Base-by-base conservation (phyloP, 2,888 invertebrate species). In the Cactoblastis cactorum region DNA sequence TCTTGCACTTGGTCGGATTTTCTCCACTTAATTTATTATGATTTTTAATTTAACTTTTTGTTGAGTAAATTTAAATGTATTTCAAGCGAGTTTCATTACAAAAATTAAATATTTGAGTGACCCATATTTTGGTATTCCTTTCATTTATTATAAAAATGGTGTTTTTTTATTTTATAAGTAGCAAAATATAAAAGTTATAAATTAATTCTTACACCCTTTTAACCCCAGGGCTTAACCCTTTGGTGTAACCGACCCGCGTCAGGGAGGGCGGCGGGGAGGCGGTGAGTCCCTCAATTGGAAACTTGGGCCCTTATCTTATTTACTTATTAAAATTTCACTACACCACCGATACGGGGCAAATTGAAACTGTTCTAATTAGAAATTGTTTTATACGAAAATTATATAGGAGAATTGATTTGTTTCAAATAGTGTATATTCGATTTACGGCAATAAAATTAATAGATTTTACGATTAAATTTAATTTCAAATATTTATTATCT, bases 131-230 rank as follows among this genome's bases (percentile, higher is more conserved):
- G n/a, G n/a, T n/a, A n/a, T n/a, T n/a, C n/a, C n/a, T n/a, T n/a
- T n/a, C n/a, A n/a, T n/a, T n/a, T n/a, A n/a, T n/a, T n/a, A n/a
- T n/a, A n/a, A n/a, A n/a, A n/a, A n/a, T n/a, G n/a, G n/a, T n/a
- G n/a, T n/a, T n/a, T n/a, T n/a, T n/a, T n/a, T n/a, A n/a, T n/a
- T n/a, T n/a, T n/a, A n/a, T n/a, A n/a, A n/a, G n/a, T 8, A 28
- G 22, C n/a, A 15, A 9, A 33, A 33, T 33, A 55, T 50, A 58
- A 54, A 62, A 64, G 61, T 61, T 62, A 57, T 63, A 65, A 67
- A 69, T 73, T 63, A 68, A 66, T 65, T 64, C 57, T 52, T 60
- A 58, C 55, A 62, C 65, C 63, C 62, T 63, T 57, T 58, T 53
- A 46, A 53, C 58, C 56, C 55, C 51, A 43, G 56, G 61, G 61